Evolutionary conservation across 2,888 invertebrate genomes (phyloP).

Genomic region (Synergus laeviventris): DNA sequence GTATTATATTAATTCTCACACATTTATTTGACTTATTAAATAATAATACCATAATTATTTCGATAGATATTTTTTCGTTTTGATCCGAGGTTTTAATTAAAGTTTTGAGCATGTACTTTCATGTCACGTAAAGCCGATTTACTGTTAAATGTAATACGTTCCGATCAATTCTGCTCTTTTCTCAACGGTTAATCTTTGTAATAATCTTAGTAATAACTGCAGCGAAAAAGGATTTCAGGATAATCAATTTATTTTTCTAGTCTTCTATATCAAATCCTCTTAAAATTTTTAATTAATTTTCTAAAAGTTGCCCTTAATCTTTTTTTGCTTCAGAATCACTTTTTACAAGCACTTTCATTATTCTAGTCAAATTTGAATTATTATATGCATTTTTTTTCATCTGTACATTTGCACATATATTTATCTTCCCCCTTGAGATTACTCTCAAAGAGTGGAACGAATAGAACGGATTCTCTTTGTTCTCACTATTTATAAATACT

Average conservation of each 20-base stretch:
- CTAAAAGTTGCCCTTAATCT: neutral
- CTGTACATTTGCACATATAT: neutral
- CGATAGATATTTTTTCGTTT: too few species aligned
- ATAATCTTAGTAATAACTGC: neutral
- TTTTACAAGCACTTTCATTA: too few species aligned
- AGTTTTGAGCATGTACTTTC: neutral
- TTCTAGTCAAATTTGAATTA: too few species aligned
- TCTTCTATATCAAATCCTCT: neutral
- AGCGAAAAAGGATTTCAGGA: neutral
- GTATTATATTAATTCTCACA: too few species aligned
- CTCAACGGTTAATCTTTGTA: too few species aligned
- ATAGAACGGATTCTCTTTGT: neutral
- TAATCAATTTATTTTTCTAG: neutral
- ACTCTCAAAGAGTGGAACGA: neutral
- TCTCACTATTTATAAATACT: neutral
- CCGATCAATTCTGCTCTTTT: neutral
- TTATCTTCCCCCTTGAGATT: neutral
- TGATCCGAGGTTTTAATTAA: neutral
- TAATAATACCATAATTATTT: too few species aligned
- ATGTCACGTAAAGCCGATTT: neutral
- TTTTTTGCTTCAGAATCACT: neutral
- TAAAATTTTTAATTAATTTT: neutral
- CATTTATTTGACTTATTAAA: too few species aligned
- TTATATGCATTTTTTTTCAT: too few species aligned
- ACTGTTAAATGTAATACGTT: neutral